A percentile compares a stretch with the other conserved stretches of the same genome.
Conservation (phyloP, 1,140 invertebrate genomes). For the Brachionus koreanus region DNA sequence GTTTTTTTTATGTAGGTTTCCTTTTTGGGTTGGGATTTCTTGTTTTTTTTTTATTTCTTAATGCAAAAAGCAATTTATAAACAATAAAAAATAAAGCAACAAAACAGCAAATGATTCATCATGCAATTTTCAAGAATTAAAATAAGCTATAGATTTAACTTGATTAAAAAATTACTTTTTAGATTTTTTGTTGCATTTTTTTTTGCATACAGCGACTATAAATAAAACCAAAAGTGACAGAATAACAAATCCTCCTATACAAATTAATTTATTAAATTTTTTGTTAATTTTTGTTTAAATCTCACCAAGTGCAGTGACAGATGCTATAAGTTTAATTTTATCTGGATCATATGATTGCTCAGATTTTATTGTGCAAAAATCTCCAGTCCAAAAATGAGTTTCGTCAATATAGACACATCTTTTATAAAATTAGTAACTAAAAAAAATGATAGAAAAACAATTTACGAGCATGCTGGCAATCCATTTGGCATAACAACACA, state of each 20-base stretch:
- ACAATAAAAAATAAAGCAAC: neutral
- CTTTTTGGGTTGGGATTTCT: neutral
- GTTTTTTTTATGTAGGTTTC: neutral
- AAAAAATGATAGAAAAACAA: neutral
- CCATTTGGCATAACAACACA: neutral
- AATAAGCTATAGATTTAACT: neutral
- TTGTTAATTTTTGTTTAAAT: too few species aligned
- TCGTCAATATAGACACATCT: constrained; percentile 10
- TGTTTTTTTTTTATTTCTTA: neutral
- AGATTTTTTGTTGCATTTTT: neutral
- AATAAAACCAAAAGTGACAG: neutral
- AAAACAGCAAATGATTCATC: neutral
- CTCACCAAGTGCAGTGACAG: neutral
- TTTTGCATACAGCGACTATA: neutral
- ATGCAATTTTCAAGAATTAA: constrained; percentile 36
- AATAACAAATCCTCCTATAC: constrained; percentile 11
- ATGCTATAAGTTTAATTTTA: neutral
- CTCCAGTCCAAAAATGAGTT: constrained; percentile 20
- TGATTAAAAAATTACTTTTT: neutral
- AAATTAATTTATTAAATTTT: neutral
- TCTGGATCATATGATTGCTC: neutral
- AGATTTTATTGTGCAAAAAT: constrained; percentile 18
- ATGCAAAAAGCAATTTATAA: neutral
- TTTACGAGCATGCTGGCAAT: constrained; percentile 11
- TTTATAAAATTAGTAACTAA: neutral